Evolutionary conservation across 2,797 vertebrate genomes (phyloP), one percentile per base, ranked within the genome.

Genomic region (Pristis pectinata): DNA sequence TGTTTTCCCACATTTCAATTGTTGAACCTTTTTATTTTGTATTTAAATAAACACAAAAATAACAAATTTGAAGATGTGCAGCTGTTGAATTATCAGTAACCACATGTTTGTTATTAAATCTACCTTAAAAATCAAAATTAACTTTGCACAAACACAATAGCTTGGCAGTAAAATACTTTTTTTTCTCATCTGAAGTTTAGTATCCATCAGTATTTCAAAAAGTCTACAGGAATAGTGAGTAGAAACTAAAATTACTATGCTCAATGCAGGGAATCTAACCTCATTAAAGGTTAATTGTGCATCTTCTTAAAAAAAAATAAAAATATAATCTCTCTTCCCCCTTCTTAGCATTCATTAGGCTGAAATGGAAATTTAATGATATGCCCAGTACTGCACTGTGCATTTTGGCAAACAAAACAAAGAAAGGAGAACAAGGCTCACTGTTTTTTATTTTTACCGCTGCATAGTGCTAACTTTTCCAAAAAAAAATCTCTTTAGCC

Each of bases 41-140:
- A 13, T 87, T 87, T 91, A 64, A 89, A 64, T n/a, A 89, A 89
- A 67, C 37, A 91, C 30, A 17, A 22, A 67, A 64, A 8, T 34
- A 41, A 17, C 41, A 87, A 17, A 89, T 34, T 24, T 74, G n/a
- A 91, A 91, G 37, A 91, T 4, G 59, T 91, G n/a, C n/a, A 64
- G 87, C 61, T 91, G 61, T n/a, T 41, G 91, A 67, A 67, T 41
- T 37, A 91, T 91, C 41, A 67, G 37, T 27, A 41, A 67, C 7
- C 53, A n/a, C 19, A 1, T 89, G 30, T 61, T 64, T 89, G 15
- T 89, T 56, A 59, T 89, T 59, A 89, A 89, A 89, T 89, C n/a
- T 24, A 17, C 19, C 59, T 91, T 91, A 91, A 91, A 91, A 91
- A 30, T 24, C 61, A 91, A 91, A 64, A 67, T 67, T 91, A 67